phyloP scores from a whole-genome alignment of 2,797 vertebrate species.

The Oreochromis mossambicus region DNA sequence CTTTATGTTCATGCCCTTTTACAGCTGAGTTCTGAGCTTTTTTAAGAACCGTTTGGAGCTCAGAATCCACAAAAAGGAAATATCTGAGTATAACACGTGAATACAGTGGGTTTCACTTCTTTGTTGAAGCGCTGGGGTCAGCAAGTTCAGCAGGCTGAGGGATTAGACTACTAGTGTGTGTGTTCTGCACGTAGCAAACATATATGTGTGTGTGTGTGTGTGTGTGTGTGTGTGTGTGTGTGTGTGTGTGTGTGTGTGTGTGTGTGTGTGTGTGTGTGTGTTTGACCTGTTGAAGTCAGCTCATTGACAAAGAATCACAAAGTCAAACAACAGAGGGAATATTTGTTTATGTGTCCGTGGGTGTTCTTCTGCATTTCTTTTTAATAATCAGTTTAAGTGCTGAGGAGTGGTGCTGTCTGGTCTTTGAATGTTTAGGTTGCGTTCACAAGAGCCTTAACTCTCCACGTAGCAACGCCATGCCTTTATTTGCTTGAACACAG shows the following conservation, averaged over 20 bases:
- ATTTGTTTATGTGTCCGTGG: background rate
- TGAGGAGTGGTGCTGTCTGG: background rate
- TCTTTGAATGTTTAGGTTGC: background rate
- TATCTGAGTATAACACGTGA: background rate
- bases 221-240: background rate
- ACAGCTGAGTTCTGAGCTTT: background rate
- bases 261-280: background rate
- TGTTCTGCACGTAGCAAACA: background rate
- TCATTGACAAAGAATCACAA: background rate
- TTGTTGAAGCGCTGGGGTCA: background rate
- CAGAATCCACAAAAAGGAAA: background rate
- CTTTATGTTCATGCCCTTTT: background rate
- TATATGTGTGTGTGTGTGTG: background rate
- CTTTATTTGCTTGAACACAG: background rate
- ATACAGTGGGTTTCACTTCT: background rate
- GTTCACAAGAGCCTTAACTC: background rate
- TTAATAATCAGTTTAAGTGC: background rate
- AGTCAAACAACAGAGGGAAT: background rate
- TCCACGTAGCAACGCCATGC: background rate
- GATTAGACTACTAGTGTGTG: background rate
- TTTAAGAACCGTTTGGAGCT: background rate
- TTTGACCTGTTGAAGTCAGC: background rate
- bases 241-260: background rate
- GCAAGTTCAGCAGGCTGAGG: conserved; percentile 10
- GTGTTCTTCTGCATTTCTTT: background rate